Percentiles rank a stretch among this genome's conserved stretches.
These are phyloP conservation scores for Centroberyx gerrardi DNA, from an alignment of 2,797 vertebrate species.

Conservation along the genomic window DNA sequence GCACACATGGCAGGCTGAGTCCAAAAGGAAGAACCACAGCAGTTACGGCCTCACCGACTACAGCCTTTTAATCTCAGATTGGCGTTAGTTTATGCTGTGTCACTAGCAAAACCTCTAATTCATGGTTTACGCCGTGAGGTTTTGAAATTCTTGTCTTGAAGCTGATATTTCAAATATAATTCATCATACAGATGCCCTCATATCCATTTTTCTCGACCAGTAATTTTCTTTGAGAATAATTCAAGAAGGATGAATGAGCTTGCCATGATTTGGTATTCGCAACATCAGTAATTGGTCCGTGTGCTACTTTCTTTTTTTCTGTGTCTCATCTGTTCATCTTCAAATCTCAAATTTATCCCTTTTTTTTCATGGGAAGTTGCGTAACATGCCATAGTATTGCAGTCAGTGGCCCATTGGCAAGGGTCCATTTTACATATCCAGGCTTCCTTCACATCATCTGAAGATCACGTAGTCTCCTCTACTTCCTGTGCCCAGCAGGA, in stretches of 20 bases:
- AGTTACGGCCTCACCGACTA: slow-evolving; percentile 39
- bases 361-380: slow-evolving; percentile 60
- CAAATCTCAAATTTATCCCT: slow-evolving; percentile 43
- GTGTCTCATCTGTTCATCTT: slow-evolving; percentile 51
- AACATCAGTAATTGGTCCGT: slow-evolving; percentile 59
- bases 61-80: slow-evolving; percentile 37
- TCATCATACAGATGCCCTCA: slow-evolving; percentile 28
- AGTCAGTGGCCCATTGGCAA: slow-evolving; percentile 54
- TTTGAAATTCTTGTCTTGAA: slow-evolving; percentile 57
- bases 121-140: slow-evolving; percentile 17
- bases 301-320: slow-evolving; percentile 32
- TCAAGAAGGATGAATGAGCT: slow-evolving; percentile 65
- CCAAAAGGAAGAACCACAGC: slow-evolving; percentile 57
- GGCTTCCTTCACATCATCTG: slow-evolving; percentile 63
- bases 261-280: slow-evolving; percentile 45
- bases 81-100: slow-evolving; percentile 40
- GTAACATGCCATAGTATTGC: slow-evolving; percentile 41
- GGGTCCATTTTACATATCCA: slow-evolving; percentile 62
- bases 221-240: slow-evolving; percentile 74
- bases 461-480: slow-evolving; percentile 62
- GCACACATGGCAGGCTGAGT: slow-evolving; percentile 66
- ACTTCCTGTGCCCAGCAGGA: slow-evolving; percentile 75
- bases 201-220: slow-evolving; percentile 43
- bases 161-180: slow-evolving; percentile 59
- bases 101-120: slow-evolving; percentile 44